Conservation (phyloP, 2,113 vertebrate species). For the Epinephelus moara region DNA sequence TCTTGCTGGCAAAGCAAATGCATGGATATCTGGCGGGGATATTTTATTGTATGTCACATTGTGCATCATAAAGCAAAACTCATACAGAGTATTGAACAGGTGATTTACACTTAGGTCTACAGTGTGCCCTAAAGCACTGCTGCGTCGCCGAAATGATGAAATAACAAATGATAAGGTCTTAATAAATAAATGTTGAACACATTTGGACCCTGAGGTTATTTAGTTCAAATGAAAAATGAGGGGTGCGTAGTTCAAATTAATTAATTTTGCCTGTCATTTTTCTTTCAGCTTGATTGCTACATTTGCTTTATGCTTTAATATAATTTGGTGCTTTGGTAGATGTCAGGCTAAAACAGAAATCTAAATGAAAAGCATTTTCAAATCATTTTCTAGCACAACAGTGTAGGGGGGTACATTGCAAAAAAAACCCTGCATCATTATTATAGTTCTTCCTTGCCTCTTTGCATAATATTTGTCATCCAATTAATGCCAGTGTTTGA, state of each 20-base stretch:
- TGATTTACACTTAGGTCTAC: slow-evolving; percentile 34
- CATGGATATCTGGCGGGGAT: neutral
- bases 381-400: slow-evolving; percentile 52
- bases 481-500: slow-evolving; percentile 41
- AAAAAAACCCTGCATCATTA: slow-evolving; percentile 29
- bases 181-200: slow-evolving; percentile 15
- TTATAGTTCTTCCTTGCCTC: slow-evolving; percentile 26
- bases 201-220: slow-evolving; percentile 60
- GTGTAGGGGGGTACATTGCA: slow-evolving; percentile 16
- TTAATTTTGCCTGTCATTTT: slow-evolving; percentile 63
- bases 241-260: slow-evolving; percentile 59
- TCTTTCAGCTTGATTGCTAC: slow-evolving; percentile 52
- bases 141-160: slow-evolving; percentile 28
- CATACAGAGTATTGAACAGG: neutral
- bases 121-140: slow-evolving; percentile 9
- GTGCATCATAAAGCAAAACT: neutral
- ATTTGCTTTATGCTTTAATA: slow-evolving; percentile 58
- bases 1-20: neutral
- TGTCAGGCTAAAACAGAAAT: slow-evolving; percentile 61
- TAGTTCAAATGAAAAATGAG: slow-evolving; percentile 58
- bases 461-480: slow-evolving; percentile 60
- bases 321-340: slow-evolving; percentile 62
- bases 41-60: neutral
- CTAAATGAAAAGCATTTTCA: slow-evolving; percentile 68
- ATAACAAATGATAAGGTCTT: slow-evolving; percentile 44